Evolutionary conservation across 2,888 invertebrate species (phyloP), one percentile per base, ranked within the genome.

Genomic region (Pyrrhosoma nymphula): DNA sequence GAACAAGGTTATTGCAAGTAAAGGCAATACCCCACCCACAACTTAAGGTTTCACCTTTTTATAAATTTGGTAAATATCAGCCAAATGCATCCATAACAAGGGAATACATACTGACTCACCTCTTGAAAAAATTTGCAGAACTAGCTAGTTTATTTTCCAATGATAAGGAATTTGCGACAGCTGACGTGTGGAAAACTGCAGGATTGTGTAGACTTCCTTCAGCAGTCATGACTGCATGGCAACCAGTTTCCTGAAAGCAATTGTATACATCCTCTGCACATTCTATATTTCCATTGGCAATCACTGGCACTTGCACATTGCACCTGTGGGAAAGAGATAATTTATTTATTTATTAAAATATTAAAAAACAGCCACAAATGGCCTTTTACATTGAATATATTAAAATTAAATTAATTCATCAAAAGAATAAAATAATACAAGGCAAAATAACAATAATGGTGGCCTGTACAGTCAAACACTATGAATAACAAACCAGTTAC

Each of bases 191-290:
- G 97, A 99, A 99, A 95, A 99, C 97, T 20, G 98, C 98, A n/a
- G 99, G 99, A 97, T 99, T 99, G 96, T 99, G 99, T n/a, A 99
- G 98, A 97, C 99, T 99, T 0, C 99, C 99, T 97, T 99, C 99
- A 96, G 99, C 98, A 96, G 98, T 98, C 99, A 99, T 99, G 0
- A 99, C 98, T 88, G 98, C 99, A 96, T 98, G 97, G 6, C 98
- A 99, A 56, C 98, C 98, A 0, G 99, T 99, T 96, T 98, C 98
- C 95, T 98, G 97, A 95, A 99, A 97, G 97, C 99, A 99, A 96
- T 98, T 97, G 95, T 98, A 97, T 1, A 99, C 98, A 97, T 99
- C 99, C 96, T 98, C 98, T 96, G 99, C 97, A 96, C 98, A 98
- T 97, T 99, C 99, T 96, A 99, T 99, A 96, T 99, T 99, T 30